A percentile compares a stretch with the other conserved stretches of the same genome.
These are phyloP conservation scores for Tryphoninae sp. DNA, from an alignment of 2,888 invertebrate genomes.

Conservation along the genomic window DNA sequence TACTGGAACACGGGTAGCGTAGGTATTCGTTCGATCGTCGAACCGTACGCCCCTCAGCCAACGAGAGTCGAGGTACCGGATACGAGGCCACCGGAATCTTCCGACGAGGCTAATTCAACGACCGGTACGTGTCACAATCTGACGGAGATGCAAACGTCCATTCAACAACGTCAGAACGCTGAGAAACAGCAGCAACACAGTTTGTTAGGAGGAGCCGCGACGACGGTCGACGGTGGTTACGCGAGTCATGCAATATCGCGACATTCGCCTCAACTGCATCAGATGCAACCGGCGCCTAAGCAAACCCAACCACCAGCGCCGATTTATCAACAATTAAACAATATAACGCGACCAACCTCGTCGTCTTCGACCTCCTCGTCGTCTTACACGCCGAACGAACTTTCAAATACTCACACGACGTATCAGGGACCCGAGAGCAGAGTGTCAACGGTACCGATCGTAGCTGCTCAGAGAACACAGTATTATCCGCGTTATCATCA, in stretches of 20 bases:
- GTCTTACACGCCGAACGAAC: conserved; percentile 66
- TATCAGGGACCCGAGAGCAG: conserved; percentile 68
- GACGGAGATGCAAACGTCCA: conserved; percentile 78
- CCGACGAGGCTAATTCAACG: conserved; percentile 55
- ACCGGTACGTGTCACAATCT: conserved; percentile 66
- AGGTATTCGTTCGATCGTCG: conserved; percentile 71
- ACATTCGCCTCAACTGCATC: conserved; percentile 70
- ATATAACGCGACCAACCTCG: conserved; percentile 71
- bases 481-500: conserved; percentile 79
- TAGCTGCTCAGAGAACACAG: conserved; percentile 74
- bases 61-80: conserved; percentile 79
- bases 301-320: conserved; percentile 72
- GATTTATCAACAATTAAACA: conserved; percentile 76
- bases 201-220: conserved; percentile 42
- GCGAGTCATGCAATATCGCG: conserved; percentile 33
- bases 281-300: conserved; percentile 71
- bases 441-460: conserved; percentile 63
- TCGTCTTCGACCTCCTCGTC: conserved; percentile 71
- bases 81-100: conserved; percentile 75
- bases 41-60: conserved; percentile 78
- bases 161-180: conserved; percentile 59
- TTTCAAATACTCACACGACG: conserved; percentile 64
- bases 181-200: conserved; percentile 57
- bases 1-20: conserved; percentile 74
- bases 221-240: conserved; percentile 37